Evolutionary conservation across 2,888 invertebrate genomes (phyloP).

Genomic region (Arctia plantaginis): DNA sequence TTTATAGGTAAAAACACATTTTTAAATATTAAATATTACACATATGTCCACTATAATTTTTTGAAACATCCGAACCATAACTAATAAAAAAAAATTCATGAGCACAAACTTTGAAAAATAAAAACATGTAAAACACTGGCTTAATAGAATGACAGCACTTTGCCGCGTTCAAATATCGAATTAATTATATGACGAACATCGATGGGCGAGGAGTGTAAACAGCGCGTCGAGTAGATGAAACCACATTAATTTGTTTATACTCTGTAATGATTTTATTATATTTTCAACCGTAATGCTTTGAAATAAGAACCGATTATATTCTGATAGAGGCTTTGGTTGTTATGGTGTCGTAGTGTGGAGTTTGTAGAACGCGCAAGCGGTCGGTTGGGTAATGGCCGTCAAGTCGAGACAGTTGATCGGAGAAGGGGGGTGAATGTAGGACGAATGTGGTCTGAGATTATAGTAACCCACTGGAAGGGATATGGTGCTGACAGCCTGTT

Average conservation of each 20-base stretch:
- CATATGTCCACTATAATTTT: not conserved
- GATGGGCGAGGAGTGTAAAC: constrained; percentile 77
- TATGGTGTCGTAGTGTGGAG: constrained; percentile 61
- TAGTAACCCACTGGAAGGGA: constrained; percentile 68
- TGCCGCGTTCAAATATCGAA: constrained; percentile 79
- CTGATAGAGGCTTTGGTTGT: constrained; percentile 42
- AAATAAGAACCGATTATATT: constrained; percentile 51
- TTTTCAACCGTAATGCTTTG: constrained; percentile 61
- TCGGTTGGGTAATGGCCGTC: constrained; percentile 82
- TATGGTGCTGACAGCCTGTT: constrained; percentile 56
- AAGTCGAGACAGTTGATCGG: constrained; percentile 77
- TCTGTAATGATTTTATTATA: constrained; percentile 44
- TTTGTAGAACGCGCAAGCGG: constrained; percentile 76
- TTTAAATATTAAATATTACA: constrained; percentile 30
- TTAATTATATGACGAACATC: constrained; percentile 81
- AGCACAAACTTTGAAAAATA: constrained; percentile 9
- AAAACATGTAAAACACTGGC: constrained; percentile 48
- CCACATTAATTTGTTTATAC: constrained; percentile 61
- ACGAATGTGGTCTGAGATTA: constrained; percentile 63
- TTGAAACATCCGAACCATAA: not conserved
- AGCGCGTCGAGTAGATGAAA: constrained; percentile 71
- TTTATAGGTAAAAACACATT: constrained; percentile 28
- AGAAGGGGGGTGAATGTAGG: constrained; percentile 84
- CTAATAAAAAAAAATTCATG: not conserved
- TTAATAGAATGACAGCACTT: constrained; percentile 68